These are phyloP conservation scores for Heliconius aoede DNA, from an alignment of 2,888 invertebrate species.

Conservation along the genomic window DNA sequence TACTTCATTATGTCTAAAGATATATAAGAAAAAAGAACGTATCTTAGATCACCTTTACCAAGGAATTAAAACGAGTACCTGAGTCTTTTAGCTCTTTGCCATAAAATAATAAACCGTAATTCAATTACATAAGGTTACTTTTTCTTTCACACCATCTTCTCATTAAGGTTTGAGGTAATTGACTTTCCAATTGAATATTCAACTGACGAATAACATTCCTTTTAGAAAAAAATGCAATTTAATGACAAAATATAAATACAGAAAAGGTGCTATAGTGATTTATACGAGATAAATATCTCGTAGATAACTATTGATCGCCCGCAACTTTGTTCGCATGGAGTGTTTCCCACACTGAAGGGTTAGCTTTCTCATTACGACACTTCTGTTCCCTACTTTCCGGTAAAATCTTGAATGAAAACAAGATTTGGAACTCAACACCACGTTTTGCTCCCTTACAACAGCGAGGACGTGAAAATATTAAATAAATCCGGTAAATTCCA, in stretches of 20 bases:
- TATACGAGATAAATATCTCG: too few relatives aligned
- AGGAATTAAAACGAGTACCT: slow-evolving; percentile 36
- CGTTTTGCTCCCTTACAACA: too few relatives aligned
- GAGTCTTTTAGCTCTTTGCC: background rate
- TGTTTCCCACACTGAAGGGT: too few relatives aligned
- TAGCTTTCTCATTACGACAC: too few relatives aligned
- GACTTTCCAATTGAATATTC: slow-evolving; percentile 37
- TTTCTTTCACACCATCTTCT: slow-evolving; percentile 19
- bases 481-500: too few relatives aligned
- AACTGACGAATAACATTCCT: slow-evolving; percentile 4
- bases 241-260: background rate
- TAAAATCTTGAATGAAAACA: too few relatives aligned
- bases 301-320: background rate
- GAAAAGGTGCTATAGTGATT: background rate
- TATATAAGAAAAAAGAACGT: background rate
- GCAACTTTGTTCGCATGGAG: too few relatives aligned
- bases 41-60: slow-evolving; percentile 29
- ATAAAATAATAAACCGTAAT: slow-evolving; percentile 29
- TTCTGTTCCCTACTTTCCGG: too few relatives aligned
- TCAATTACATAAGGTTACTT: background rate
- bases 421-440: too few relatives aligned
- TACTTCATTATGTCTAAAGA: background rate
- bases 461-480: too few relatives aligned
- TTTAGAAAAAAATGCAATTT: slow-evolving; percentile 13
- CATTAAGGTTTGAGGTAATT: slow-evolving; percentile 34